Evolutionary conservation across 2,113 vertebrate genomes (phyloP), one percentile per base, ranked within the genome.

Genomic region (Pseudorhombus dupliciocellatus): DNA sequence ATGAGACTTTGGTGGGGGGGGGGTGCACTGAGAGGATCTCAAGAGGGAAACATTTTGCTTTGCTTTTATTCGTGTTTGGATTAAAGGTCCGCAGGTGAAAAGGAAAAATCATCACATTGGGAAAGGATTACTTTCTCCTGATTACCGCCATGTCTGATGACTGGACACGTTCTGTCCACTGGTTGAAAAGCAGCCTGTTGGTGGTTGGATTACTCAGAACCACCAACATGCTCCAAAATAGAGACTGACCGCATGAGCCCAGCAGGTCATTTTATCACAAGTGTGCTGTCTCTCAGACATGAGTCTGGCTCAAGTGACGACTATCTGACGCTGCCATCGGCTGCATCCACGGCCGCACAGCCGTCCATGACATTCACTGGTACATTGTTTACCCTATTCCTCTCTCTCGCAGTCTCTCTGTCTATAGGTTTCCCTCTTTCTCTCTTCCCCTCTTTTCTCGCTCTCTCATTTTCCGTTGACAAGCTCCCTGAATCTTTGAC

Each of bases 401-500:
- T 68, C 59, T 70, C 62, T 55, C 51, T n/a, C 22, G 21, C 67
- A 30, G 70, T 77, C 76, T 81, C 26, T 52, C 79, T 75, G 71
- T 80, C 83, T 90, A 81, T 87, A 86, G 53, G n/a, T 81, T 68
- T 77, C 81, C 61, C 69, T 72, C 82, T 84, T 30, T 76, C 86
- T 81, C 77, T 83, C 83, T 37, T 84, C 81, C 65, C 81, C 86
- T 72, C 66, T 83, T 85, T 81, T 88, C 81, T 87, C 40, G 60
- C 84, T 84, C 87, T 77, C 85, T 85, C 91, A 88, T 89, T 91
- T 91, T 91, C 89, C 89, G 89, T 90, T 88, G 88, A 91, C 89
- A 89, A 86, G 89, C 89, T 85, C 85, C 77, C 89, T 85, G 87
- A 90, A 90, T 81, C 89, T 89, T 90, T 91, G 91, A 92, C 91